Conservation (phyloP, 2,888 invertebrate species). For the Trachelus tabidus region DNA sequence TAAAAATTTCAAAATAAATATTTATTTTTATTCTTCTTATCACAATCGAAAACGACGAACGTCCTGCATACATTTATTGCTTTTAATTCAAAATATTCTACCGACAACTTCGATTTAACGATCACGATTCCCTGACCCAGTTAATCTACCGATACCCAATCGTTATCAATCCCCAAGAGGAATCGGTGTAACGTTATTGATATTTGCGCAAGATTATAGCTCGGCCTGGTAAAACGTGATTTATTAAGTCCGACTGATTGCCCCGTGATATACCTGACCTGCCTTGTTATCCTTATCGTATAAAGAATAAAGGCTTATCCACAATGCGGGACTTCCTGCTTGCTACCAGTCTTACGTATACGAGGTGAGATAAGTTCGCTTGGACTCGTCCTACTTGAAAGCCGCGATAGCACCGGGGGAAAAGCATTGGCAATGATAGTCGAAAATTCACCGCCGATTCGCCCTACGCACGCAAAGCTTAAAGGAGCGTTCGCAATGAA, state of each 20-base stretch:
- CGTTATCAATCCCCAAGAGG: background rate
- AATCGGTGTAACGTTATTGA: background rate
- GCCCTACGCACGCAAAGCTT: background rate
- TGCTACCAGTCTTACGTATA: conserved; percentile 12
- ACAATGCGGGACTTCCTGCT: conserved; percentile 24
- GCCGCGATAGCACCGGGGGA: too few relatives aligned
- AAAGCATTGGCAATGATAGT: too few relatives aligned
- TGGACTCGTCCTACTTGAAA: background rate
- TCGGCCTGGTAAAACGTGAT: conserved; percentile 52
- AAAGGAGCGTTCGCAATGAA: background rate
- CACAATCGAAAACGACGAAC: too few relatives aligned
- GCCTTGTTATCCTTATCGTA: conserved; percentile 46
- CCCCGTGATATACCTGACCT: conserved; percentile 35
- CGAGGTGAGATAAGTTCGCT: background rate
- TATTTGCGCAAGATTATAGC: conserved; percentile 39
- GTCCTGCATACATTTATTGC: too few relatives aligned
- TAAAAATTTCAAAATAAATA: too few relatives aligned
- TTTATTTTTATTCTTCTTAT: too few relatives aligned
- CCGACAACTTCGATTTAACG: background rate
- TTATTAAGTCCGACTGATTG: conserved; percentile 46
- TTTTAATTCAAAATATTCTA: background rate
- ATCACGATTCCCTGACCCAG: background rate
- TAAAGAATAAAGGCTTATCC: conserved; percentile 47
- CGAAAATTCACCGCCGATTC: too few relatives aligned
- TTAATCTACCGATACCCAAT: background rate